A percentile compares a stretch with the other conserved stretches of the same genome.
These are phyloP conservation scores for Lasioglossum zephyrum DNA, from an alignment of 2,888 invertebrate genomes.

Conservation along the genomic window DNA sequence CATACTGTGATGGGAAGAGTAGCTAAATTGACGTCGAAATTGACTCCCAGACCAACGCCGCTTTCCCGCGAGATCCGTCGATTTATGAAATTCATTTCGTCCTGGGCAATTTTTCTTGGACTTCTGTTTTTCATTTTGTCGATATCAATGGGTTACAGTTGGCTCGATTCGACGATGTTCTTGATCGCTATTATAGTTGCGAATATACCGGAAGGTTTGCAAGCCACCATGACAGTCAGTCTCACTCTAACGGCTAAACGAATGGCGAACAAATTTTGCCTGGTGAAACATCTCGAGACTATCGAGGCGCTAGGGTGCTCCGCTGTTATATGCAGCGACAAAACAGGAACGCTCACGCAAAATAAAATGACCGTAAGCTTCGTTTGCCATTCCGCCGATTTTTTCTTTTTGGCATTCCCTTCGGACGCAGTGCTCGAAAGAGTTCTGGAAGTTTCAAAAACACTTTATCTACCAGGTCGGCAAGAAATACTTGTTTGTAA, in stretches of 20 bases:
- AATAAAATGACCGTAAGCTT: constrained; percentile 91
- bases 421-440: neutral
- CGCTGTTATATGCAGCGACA: constrained; percentile 92
- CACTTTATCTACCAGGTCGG: neutral
- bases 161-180: constrained; percentile 89
- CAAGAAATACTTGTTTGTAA: no score
- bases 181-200: constrained; percentile 89
- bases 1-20: constrained; percentile 90
- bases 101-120: constrained; percentile 89
- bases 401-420: neutral
- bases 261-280: constrained; percentile 92
- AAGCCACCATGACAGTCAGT: constrained; percentile 92
- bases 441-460: neutral
- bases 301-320: constrained; percentile 92
- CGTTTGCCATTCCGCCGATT: constrained; percentile 84
- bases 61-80: constrained; percentile 91
- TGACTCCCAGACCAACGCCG: constrained; percentile 89
- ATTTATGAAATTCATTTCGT: constrained; percentile 90
- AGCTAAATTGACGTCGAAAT: constrained; percentile 88
- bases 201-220: constrained; percentile 91
- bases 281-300: constrained; percentile 92
- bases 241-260: constrained; percentile 91
- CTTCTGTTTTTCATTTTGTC: constrained; percentile 90
- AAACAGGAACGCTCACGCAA: constrained; percentile 92
- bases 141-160: constrained; percentile 87